Evolutionary conservation across 2,113 vertebrate species (phyloP), one percentile per base, ranked within the genome.

Genomic region (Lophotis ruficrista): DNA sequence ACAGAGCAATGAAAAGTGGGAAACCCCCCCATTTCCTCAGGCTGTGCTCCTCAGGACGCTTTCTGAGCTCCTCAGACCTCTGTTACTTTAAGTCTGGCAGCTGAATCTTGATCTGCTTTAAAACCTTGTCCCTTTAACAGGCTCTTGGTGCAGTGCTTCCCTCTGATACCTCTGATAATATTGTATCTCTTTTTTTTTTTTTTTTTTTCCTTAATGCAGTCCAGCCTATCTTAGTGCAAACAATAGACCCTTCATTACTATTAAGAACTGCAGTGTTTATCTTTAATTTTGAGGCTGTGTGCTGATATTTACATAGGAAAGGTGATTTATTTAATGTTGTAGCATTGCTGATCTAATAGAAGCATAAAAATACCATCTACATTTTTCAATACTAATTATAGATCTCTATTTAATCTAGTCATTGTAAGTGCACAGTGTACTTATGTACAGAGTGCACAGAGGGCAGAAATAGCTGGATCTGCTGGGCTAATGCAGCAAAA

Each of bases 321-420:
- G 17, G 69, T 61, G 85, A 78, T 92, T 95, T 96, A 35, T 47
- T 92, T 77, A 35, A 12, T 6, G 51, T 11, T 78, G 25, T 7
- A 66, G 64, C 41, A 4, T 22, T 72, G 92, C 94, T 77, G 65
- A 65, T 68, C n/a, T 76, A 95, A 92, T 3, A 85, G 72, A 83
- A 89, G 81, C 76, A 38, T 76, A 57, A 56, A 88, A 85, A 81
- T 21, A 31, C 57, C 70, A 31, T 31, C 71, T 95, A 85, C 86
- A 48, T 84, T 94, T 94, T 83, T 57, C 75, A 96, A 80, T 86
- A 70, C 95, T 87, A 75, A 91, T 95, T 94, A 96, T 87, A 94
- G 94, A 72, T 84, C 0, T 4, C 47, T 70, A 3, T 90, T 93
- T 91, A 71, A 92, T 85, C 85, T 60, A 95, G 76, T 50, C 82